Conservation (phyloP, 2,888 invertebrate species). For the Drosophila nr. perissopoda region DNA sequence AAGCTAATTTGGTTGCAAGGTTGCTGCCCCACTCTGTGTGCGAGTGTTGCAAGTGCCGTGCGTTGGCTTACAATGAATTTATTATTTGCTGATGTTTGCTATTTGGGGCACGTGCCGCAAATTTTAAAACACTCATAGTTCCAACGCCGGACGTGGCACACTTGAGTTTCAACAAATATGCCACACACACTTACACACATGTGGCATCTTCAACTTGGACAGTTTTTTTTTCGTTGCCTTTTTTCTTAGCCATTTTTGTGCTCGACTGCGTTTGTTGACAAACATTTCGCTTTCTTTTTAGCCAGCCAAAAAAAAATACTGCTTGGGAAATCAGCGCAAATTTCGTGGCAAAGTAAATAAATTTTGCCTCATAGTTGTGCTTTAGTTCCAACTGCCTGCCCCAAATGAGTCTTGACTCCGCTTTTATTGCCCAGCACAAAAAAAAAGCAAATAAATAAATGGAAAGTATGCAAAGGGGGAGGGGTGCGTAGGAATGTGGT, state of each 20-base stretch:
- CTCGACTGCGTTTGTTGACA: conserved; percentile 78
- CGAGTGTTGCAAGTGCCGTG: conserved; percentile 38
- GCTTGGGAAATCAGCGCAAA: conserved; percentile 70
- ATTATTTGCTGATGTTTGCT: conserved; percentile 83
- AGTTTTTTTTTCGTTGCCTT: conserved; percentile 11
- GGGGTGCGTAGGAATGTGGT: conserved; percentile 24
- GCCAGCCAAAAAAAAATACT: conserved; percentile 49
- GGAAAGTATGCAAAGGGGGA: conserved; percentile 56
- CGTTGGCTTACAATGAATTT: conserved; percentile 74
- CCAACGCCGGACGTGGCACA: conserved; percentile 64
- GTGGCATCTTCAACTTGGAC: conserved; percentile 24
- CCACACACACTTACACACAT: conserved; percentile 38
- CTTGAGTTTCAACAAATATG: conserved; percentile 56
- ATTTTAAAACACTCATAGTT: conserved; percentile 75
- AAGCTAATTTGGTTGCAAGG: conserved; percentile 69
- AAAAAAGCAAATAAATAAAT: conserved; percentile 16
- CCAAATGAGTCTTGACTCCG: conserved; percentile 72
- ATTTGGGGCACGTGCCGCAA: conserved; percentile 81
- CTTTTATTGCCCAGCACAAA: conserved; percentile 60
- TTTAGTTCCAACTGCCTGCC: conserved; percentile 31
- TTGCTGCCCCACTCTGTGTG: neutral
- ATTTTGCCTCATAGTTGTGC: conserved; percentile 69
- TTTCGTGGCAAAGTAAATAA: conserved; percentile 80
- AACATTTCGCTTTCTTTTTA: conserved; percentile 57
- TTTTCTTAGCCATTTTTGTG: conserved; percentile 66